These are phyloP conservation scores for Pelodytes ibericus DNA, from an alignment of 2,797 vertebrate species.

Conservation along the genomic window DNA sequence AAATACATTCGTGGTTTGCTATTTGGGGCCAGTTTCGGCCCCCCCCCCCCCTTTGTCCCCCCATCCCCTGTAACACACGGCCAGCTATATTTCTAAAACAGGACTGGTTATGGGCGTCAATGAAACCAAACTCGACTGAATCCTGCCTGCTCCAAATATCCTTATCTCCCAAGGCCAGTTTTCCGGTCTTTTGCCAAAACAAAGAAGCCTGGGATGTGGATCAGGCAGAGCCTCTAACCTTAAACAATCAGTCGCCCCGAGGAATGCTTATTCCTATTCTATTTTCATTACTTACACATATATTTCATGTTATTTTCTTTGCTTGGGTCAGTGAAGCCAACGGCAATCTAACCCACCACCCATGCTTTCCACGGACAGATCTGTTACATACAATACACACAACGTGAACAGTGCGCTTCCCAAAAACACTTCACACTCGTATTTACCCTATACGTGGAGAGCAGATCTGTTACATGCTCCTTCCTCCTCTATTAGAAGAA, in stretches of 20 bases:
- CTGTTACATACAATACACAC: no score
- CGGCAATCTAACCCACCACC: no score
- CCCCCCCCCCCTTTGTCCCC: no score
- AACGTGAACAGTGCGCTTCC: no score
- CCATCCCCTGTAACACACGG: not conserved
- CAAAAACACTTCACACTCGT: no score
- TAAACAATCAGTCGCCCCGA: not conserved
- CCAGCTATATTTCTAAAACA: not conserved
- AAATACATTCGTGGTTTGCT: not conserved
- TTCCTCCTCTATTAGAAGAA: no score
- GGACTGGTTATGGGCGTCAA: not conserved
- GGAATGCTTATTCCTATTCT: not conserved
- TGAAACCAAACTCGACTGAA: not conserved
- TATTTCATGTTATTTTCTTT: no score
- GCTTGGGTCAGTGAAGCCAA: no score
- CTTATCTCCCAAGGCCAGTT: not conserved
- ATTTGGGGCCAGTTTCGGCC: no score
- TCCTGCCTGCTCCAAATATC: not conserved
- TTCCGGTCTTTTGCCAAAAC: not conserved
- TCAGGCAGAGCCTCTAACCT: not conserved
- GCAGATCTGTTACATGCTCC: no score
- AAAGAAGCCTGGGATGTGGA: not conserved
- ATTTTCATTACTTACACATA: not conserved
- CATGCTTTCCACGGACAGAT: no score
- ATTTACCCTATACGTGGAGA: no score